Base-by-base conservation (phyloP, 2,113 vertebrate species). In the Orthochromis indermauri region DNA sequence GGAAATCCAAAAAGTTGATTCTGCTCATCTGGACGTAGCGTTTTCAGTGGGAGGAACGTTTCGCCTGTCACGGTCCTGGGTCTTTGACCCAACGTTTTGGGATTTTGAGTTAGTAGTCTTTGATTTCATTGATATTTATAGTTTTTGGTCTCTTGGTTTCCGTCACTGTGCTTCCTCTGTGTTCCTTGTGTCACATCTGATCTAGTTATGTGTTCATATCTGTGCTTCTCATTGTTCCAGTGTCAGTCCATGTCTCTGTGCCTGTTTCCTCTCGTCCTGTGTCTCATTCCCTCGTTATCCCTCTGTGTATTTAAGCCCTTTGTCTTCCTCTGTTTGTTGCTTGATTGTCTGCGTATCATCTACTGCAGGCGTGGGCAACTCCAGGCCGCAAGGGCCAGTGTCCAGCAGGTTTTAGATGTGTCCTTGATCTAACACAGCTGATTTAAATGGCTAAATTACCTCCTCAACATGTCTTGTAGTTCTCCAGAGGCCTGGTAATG, bases 341-440 rank as follows among this genome's bases (percentile, higher is more conserved):
- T 1, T 4, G 47, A 49, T 49, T 8, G 7, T 49, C 47, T 17
- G 16, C 1, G 12, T 57, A 28, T 57, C 13, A 59, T 28, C 24
- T 5, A 55, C 54, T 8, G 1, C 21, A 55, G 53, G 2, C 24
- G 53, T 1, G 11, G n/a, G 53, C 21, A 55, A 24, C 6, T 24
- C 21, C 11, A 55, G 53, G 53, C 11, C 0, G 0, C 53, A 13
- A 55, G 11, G 53, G 6, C 53, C 21, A 0, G 21, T 2, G 0
- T 55, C 21, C 21, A 3, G 53, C 21, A 55, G 6, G 6, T 55
- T 55, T 55, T 24, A 24, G 53, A 13, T 0, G 11, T 24, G 53
- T 55, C 6, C 53, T 55, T 24, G 53, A 55, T 24, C 11, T 0
- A 55, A 2, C 53, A 24, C 21, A 3, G 53, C 53, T 55, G 53